Conservation (phyloP, 2,113 vertebrate genomes). For the Cairina moschata region DNA sequence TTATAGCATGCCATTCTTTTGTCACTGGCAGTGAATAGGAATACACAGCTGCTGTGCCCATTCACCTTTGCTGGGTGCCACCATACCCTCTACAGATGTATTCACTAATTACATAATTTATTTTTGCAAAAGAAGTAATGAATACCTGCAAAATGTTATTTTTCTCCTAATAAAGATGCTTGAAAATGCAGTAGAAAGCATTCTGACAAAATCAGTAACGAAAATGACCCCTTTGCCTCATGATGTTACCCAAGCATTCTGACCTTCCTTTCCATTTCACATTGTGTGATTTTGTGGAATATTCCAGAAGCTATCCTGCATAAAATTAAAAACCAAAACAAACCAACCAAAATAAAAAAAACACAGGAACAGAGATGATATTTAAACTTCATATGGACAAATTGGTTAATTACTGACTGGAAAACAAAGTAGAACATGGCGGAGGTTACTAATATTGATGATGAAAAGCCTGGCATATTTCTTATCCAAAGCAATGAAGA, state of each 20-base stretch:
- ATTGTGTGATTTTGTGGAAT: not conserved
- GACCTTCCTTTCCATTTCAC: not conserved
- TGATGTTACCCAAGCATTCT: not conserved
- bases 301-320: not conserved
- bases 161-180: not conserved
- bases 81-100: not conserved
- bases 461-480: not conserved
- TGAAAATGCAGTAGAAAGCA: constrained; percentile 34
- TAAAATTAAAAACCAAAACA: not conserved
- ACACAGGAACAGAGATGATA: not conserved
- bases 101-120: not conserved
- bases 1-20: not conserved
- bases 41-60: not conserved
- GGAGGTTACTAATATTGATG: not conserved
- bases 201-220: not conserved
- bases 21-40: not conserved
- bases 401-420: not conserved
- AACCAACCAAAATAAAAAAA: not conserved
- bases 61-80: not conserved
- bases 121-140: not conserved
- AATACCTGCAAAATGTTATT: not conserved
- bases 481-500: not conserved
- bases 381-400: not conserved
- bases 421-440: not conserved
- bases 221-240: not conserved